Base-by-base conservation (phyloP, 1,140 invertebrate genomes). In the Sipha flava region DNA sequence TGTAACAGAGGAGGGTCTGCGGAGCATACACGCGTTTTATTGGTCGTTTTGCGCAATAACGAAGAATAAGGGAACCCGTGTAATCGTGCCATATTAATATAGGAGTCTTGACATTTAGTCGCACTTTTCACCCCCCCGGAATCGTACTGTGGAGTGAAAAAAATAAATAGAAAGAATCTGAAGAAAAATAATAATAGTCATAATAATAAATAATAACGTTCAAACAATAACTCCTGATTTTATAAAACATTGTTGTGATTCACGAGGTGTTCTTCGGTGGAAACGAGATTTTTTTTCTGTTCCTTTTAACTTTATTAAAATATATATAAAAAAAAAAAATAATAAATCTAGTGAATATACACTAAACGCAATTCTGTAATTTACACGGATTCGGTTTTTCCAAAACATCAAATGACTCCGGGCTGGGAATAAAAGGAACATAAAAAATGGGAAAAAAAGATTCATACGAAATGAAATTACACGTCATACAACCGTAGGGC, bases 1-100 rank as follows among this genome's bases (percentile, higher is more conserved):
- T n/a, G n/a, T n/a, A n/a, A n/a, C 54, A 59, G 14, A 23, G 34
- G 62, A 23, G 34, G 37, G 21, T 23, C 3, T n/a, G 31, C 37
- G 14, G 64, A 7, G 16, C 43, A 14, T n/a, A 4, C 23, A 21
- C 23, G n/a, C 29, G 31, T 73, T 75, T 52, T 72, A 49, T 54
- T 54, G 72, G 47, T 37, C 47, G 49, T 57, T 54, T 75, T 29
- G 49, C 10, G 70, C 49, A 52, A 52, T 73, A 37, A 52, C 23
- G 29, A 52, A 54, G 47, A 21, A 54, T 52, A 54, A 21, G 29
- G 16, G 23, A 34, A 73, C 70, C 70, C 29, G 4, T 37, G 70
- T 73, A 73, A 52, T 73, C 47, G 70, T 31, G 70, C n/a, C 26
- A 1, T 73, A 73, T 52, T 52, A 54, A 73, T 73, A 52, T 72